Percentiles rank a stretch among this genome's conserved stretches.
phyloP scores from a whole-genome alignment of 1,140 invertebrate species.

The Scaptomyza pallida region DNA sequence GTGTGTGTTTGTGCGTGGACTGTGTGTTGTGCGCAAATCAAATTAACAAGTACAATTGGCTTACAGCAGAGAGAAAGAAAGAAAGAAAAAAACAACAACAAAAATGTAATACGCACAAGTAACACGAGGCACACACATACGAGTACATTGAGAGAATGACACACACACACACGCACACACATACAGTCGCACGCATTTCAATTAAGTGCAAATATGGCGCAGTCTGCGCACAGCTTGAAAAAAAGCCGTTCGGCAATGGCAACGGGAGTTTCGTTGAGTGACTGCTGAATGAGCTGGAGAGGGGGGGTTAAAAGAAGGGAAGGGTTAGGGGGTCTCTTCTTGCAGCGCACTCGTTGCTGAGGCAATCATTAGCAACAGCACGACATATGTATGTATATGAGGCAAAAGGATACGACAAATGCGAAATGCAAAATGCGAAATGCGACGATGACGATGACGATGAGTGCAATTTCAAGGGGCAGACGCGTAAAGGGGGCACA shows the following conservation, averaged over 20 bases:
- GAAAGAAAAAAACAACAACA: not conserved
- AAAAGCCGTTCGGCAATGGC: slow-evolving; percentile 40
- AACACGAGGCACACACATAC: slow-evolving; percentile 46
- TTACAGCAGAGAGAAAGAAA: no score
- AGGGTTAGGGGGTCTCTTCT: slow-evolving; percentile 3
- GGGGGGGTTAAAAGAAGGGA: not conserved
- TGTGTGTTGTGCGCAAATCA: slow-evolving; percentile 61
- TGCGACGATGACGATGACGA: slow-evolving; percentile 12
- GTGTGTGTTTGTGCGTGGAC: slow-evolving; percentile 11
- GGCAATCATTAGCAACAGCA: slow-evolving; percentile 78
- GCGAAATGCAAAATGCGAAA: slow-evolving; percentile 29
- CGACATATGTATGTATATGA: slow-evolving; percentile 28
- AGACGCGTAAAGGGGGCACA: not conserved
- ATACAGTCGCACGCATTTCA: slow-evolving; percentile 62
- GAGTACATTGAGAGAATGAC: slow-evolving; percentile 2
- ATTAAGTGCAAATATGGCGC: slow-evolving; percentile 80
- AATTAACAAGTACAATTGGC: slow-evolving; percentile 81
- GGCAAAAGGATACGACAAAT: slow-evolving; percentile 30
- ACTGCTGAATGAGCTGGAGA: slow-evolving; percentile 1
- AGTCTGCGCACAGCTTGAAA: slow-evolving; percentile 68
- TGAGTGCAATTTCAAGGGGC: slow-evolving; percentile 34
- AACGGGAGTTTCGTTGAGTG: slow-evolving; percentile 22
- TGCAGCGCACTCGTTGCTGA: slow-evolving; percentile 42
- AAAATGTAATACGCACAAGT: slow-evolving; percentile 66
- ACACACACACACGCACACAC: slow-evolving; percentile 17